Evolutionary conservation across 1,140 invertebrate genomes (phyloP).

Genomic region (Drosophila ambigua): DNA sequence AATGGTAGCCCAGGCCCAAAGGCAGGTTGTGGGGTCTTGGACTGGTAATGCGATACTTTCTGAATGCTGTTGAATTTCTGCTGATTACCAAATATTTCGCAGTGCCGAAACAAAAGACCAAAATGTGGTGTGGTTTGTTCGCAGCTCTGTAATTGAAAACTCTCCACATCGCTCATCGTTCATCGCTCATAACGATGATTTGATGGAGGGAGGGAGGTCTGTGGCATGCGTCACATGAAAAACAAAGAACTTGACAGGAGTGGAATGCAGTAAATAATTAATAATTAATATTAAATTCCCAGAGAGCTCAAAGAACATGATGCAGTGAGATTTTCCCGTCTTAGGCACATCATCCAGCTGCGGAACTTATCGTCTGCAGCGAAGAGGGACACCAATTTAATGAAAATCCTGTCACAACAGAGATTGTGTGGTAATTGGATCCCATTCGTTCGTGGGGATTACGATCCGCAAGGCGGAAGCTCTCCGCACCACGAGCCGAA

Average conservation of each 20-base stretch:
- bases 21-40: constrained; percentile 8
- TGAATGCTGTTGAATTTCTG: constrained; percentile 57
- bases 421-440: not conserved
- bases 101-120: constrained; percentile 31
- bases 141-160: constrained; percentile 65
- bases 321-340: not conserved
- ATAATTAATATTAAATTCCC: not conserved
- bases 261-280: no score
- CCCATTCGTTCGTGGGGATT: constrained; percentile 9
- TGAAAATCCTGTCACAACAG: no score
- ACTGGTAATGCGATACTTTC: constrained; percentile 73
- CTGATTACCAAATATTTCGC: constrained; percentile 73
- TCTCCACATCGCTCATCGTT: not conserved
- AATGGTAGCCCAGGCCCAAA: constrained; percentile 47
- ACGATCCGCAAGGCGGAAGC: constrained; percentile 25
- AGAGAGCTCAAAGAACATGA: constrained; percentile 2
- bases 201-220: constrained; percentile 33
- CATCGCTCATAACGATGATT: constrained; percentile 1
- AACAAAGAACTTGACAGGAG: constrained; percentile 28
- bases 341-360: no score
- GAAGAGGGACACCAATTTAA: no score
- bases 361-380: no score
- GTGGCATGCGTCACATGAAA: constrained; percentile 35
- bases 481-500: constrained; percentile 22
- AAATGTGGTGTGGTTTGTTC: constrained; percentile 39